Conservation (phyloP, 2,113 vertebrate species). For the Anoura caudifer region DNA sequence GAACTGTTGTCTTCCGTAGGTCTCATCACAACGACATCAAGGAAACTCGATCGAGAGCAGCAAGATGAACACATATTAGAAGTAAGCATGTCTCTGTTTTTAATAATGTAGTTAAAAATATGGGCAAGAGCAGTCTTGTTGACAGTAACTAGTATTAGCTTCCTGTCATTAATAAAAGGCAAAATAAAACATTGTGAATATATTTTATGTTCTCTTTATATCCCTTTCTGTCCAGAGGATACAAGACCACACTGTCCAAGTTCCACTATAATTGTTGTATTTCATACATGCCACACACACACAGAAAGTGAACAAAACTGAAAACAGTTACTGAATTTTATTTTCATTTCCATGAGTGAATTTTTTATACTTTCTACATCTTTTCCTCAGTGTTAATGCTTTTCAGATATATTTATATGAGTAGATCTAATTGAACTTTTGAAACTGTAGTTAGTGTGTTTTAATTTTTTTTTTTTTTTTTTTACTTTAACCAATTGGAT, state of each 20-base stretch:
- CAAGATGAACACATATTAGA: conserved; percentile 96
- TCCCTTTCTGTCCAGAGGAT: neutral
- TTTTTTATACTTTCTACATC: neutral
- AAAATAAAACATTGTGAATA: neutral
- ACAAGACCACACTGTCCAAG: fast-evolving
- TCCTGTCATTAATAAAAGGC: neutral
- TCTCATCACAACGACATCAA: conserved; percentile 94
- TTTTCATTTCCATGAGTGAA: neutral
- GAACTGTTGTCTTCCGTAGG: conserved; percentile 81
- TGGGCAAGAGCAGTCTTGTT: neutral
- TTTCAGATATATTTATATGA: neutral
- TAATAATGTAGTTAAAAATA: neutral
- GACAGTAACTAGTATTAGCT: neutral
- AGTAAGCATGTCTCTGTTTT: conserved; percentile 81
- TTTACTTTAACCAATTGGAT: neutral
- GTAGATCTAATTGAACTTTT: neutral
- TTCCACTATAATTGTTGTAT: neutral
- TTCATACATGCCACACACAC: neutral
- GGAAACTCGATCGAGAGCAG: conserved; percentile 95
- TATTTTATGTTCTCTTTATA: neutral
- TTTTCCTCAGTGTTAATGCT: neutral
- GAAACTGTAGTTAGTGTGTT: neutral
- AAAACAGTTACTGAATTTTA: neutral
- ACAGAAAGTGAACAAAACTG: neutral
- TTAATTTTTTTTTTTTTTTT: neutral